Evolutionary conservation across 2,888 invertebrate species (phyloP), one percentile per base, ranked within the genome.

Genomic region (Sarcophaga variegata): DNA sequence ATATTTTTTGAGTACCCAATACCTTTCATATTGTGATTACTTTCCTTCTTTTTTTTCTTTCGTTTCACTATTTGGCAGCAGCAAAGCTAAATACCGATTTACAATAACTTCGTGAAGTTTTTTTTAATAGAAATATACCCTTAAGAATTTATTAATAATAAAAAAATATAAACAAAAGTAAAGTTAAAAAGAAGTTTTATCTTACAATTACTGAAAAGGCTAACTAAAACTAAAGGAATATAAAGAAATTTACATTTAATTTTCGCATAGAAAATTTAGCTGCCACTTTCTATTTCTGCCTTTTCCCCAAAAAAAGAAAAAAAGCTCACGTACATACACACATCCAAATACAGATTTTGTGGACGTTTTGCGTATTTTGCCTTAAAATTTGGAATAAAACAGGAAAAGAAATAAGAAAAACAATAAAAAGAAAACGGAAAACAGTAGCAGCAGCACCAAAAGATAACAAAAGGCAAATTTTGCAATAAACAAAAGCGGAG

Each of bases 401-500:
- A 69, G 76, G 60, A 77, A 74, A 86, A 62, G 59, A 74, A 74
- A 80, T 11, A 76, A 83, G 54, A 67, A 83, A 71, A 85, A 79
- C 75, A 82, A 69, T 25, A 75, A 14, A 70, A 69, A 60, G 49
- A 66, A 79, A 72, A 71, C 66, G 62, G 8, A 54, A 37, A 37
- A 37, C 37, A 47, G 10, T 47, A 17, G 62, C 22, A 59, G 66
- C 54, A 81, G 49, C 37, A 37, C 37, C 22, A 60, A 27, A 62
- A 75, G 62, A 86, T 86, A 78, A 80, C 72, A 70, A 78, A 37
- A 88, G 71, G 77, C 78, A 77, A 79, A 80, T 88, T 87, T 85
- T 75, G 83, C 81, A 81, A 83, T 87, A 87, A 87, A 87, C 86
- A 86, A 87, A 84, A 80, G 37, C 59, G 27, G 71, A 70, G 79